These are phyloP conservation scores for Papilio xuthus DNA, from an alignment of 1,140 invertebrate species.

Conservation along the genomic window DNA sequence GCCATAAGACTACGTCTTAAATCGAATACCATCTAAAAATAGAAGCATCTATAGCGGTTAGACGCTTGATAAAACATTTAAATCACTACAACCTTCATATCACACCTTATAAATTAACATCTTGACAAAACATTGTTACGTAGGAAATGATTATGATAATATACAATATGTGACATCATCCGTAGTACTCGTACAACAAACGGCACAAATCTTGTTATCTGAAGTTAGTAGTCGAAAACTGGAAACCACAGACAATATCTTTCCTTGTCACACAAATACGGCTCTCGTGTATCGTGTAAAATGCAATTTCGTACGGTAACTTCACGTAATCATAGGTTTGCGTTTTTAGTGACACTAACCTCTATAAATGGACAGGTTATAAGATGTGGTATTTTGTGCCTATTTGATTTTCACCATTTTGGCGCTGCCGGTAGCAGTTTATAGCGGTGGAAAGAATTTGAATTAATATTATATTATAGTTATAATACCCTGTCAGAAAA, in stretches of 20 bases:
- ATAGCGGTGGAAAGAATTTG: no score
- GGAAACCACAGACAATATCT: background rate
- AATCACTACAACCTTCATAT: background rate
- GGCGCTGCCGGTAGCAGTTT: no score
- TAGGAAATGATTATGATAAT: slow-evolving; percentile 64
- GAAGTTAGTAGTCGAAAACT: background rate
- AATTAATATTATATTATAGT: no score
- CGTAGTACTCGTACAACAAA: background rate
- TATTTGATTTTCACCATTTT: no score
- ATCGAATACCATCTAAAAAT: background rate
- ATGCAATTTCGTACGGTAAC: background rate
- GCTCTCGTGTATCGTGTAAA: background rate
- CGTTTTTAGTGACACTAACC: no score
- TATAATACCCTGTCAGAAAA: no score
- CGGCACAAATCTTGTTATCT: background rate
- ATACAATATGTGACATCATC: slow-evolving; percentile 69
- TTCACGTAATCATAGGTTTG: background rate
- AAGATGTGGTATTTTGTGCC: no score
- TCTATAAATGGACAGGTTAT: no score
- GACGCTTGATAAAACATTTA: slow-evolving; percentile 11
- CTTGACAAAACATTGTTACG: slow-evolving; percentile 53
- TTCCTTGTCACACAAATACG: background rate
- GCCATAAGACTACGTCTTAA: background rate
- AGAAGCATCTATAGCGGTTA: background rate
- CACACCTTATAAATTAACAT: slow-evolving; percentile 31